A percentile compares a stretch with the other conserved stretches of the same genome.
Evolutionary conservation across 2,797 vertebrate species (phyloP).

Genomic region (Paratrypauchen microcephalus): DNA sequence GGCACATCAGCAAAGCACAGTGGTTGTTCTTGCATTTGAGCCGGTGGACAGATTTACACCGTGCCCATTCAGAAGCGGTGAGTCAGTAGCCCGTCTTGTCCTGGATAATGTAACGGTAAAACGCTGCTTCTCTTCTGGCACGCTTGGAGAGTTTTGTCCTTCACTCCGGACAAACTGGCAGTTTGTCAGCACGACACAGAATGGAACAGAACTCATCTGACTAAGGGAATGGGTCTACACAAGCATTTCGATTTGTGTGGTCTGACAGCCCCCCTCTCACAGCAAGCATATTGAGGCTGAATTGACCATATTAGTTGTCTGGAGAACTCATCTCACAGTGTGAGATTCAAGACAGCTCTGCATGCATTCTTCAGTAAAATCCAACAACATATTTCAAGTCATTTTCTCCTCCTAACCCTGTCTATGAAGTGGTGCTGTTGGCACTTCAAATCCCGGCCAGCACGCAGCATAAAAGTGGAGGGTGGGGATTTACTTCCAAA

Average conservation of each 20-base stretch:
- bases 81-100: conserved; percentile 54
- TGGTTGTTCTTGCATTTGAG: conserved; percentile 3
- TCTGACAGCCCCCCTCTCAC: conserved; percentile 23
- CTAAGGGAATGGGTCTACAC: background rate
- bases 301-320: conserved; percentile 53
- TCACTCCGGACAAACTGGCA: conserved; percentile 47
- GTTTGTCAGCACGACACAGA: conserved; percentile 23
- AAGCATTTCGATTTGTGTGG: conserved; percentile 25
- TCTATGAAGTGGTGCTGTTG: conserved; percentile 19
- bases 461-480: conserved; percentile 3
- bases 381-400: conserved; percentile 9
- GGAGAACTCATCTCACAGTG: conserved; percentile 23
- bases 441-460: conserved; percentile 18
- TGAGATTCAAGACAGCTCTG: conserved; percentile 34
- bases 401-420: conserved; percentile 37
- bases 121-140: conserved; percentile 59
- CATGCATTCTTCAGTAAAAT: conserved; percentile 11
- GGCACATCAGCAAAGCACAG: background rate
- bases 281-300: conserved; percentile 22
- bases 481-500: conserved; percentile 5
- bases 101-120: conserved; percentile 61
- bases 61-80: conserved; percentile 51
- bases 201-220: conserved; percentile 27
- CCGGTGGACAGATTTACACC: conserved; percentile 45
- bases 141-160: conserved; percentile 51